phyloP scores from a whole-genome alignment of 2,888 invertebrate genomes.

The Ecdyonurus torrentis region DNA sequence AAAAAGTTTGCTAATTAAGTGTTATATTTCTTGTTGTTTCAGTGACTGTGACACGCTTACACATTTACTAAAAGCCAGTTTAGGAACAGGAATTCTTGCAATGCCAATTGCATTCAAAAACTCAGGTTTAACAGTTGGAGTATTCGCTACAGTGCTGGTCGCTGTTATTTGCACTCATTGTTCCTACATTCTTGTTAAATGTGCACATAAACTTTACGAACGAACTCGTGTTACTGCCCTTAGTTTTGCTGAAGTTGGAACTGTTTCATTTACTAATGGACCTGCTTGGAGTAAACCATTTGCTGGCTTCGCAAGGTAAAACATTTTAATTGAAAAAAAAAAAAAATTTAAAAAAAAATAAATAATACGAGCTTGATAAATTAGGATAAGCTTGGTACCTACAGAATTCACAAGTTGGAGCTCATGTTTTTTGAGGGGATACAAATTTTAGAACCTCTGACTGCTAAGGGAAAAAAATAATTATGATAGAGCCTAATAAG shows the following conservation, averaged over 20 bases:
- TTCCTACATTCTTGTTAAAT: slow-evolving; percentile 76
- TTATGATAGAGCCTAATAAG: too few species aligned
- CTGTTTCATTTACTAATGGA: slow-evolving; percentile 60
- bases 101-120: slow-evolving; percentile 86
- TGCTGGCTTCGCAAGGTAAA: slow-evolving; percentile 45
- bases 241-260: slow-evolving; percentile 77
- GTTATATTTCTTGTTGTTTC: too few species aligned
- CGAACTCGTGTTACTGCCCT: slow-evolving; percentile 52
- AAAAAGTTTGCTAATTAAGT: too few species aligned
- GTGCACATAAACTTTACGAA: slow-evolving; percentile 62
- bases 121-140: slow-evolving; percentile 70
- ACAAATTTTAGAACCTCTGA: too few species aligned
- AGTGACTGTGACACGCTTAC: slow-evolving; percentile 83
- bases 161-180: slow-evolving; percentile 88
- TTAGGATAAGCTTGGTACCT: too few species aligned
- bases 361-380: too few species aligned
- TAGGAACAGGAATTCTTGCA: slow-evolving; percentile 89
- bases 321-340: too few species aligned
- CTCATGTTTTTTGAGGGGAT: too few species aligned
- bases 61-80: slow-evolving; percentile 85
- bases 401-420: too few species aligned
- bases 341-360: too few species aligned
- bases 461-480: too few species aligned
- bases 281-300: slow-evolving; percentile 48
- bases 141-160: slow-evolving; percentile 67